Evolutionary conservation across 2,113 vertebrate genomes (phyloP).

Genomic region (Petroica traversi): DNA sequence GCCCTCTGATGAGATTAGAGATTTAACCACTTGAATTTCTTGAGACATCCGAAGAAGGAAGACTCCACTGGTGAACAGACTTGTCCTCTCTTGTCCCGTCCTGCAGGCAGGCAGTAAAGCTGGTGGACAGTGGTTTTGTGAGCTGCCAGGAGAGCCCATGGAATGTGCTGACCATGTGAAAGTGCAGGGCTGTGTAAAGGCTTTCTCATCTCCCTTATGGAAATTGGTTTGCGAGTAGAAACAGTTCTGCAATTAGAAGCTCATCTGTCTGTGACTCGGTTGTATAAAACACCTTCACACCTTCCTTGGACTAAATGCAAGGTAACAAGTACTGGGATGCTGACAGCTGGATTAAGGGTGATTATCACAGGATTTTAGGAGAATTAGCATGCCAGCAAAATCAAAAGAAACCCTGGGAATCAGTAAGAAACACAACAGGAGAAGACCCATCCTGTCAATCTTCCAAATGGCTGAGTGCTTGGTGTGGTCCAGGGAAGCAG

Average conservation of each 20-base stretch:
- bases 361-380: conserved; percentile 1
- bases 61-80: not conserved
- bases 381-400: conserved; percentile 1
- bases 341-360: conserved; percentile 17
- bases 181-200: not conserved
- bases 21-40: not conserved
- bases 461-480: not conserved
- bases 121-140: conserved; percentile 9
- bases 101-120: not conserved
- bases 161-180: not conserved
- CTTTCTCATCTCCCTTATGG: not conserved
- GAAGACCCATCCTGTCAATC: not conserved
- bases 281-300: conserved; percentile 17
- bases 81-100: not conserved
- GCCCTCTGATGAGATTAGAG: not conserved
- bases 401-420: not conserved
- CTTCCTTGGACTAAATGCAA: not conserved
- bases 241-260: conserved; percentile 11
- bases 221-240: conserved; percentile 30
- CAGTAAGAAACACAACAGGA: not conserved
- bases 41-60: not conserved
- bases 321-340: not conserved
- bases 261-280: not conserved
- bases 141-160: not conserved
- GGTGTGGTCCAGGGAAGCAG: not conserved